A percentile compares a stretch with the other conserved stretches of the same genome.
Conservation (phyloP, 2,797 vertebrate genomes). For the Sphenopsis melanotis region DNA sequence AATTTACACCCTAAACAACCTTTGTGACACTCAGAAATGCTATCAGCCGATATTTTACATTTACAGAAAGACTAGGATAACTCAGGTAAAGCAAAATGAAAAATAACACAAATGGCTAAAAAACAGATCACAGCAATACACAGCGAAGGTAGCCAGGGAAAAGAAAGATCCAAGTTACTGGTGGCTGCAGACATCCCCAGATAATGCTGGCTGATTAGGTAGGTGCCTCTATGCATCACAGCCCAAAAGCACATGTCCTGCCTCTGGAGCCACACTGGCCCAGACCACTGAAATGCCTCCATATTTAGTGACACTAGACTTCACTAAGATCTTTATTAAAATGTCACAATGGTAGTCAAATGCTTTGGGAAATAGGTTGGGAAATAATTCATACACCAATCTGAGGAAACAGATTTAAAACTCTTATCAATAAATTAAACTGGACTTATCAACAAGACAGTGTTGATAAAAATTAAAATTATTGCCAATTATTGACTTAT, state of each 20-base stretch:
- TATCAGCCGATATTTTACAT: neutral
- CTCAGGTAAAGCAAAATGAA: neutral
- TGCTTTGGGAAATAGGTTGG: neutral
- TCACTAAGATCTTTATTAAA: neutral
- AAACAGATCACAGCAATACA: neutral
- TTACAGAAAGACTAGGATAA: neutral
- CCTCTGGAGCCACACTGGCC: neutral
- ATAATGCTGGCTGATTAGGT: neutral
- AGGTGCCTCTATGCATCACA: neutral
- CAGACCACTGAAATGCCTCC: neutral
- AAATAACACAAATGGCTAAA: neutral
- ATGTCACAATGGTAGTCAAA: neutral
- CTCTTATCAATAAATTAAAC: neutral
- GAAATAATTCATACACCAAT: neutral
- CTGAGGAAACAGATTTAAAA: neutral
- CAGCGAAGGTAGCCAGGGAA: neutral
- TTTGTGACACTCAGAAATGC: neutral
- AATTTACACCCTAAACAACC: neutral
- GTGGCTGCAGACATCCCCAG: neutral
- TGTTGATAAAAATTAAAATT: neutral
- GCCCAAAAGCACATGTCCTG: neutral
- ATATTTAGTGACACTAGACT: neutral
- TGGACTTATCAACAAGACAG: neutral
- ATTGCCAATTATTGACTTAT: slow-evolving; percentile 41
- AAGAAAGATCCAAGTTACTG: neutral